Evolutionary conservation across 2,888 invertebrate species (phyloP).

Genomic region (Drosophila lutescens): DNA sequence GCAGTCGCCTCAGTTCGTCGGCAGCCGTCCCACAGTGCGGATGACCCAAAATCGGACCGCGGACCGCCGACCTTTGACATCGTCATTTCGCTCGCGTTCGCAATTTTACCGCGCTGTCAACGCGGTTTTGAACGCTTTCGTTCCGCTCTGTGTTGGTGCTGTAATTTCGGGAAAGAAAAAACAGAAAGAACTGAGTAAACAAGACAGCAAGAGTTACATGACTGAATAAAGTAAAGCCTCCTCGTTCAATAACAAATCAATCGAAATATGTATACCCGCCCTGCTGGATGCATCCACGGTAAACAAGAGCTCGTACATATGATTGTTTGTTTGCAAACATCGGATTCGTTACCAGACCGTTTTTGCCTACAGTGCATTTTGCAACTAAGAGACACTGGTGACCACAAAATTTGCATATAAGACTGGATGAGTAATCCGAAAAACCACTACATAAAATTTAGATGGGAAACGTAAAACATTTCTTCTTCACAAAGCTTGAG

Average conservation of each 20-base stretch:
- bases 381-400: not conserved
- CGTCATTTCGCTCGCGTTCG: constrained; percentile 16
- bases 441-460: not conserved
- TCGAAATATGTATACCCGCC: constrained; percentile 28
- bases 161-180: constrained; percentile 1
- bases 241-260: constrained; percentile 35
- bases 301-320: constrained; percentile 19
- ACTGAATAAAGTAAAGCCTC: constrained; percentile 27
- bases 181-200: constrained; percentile 11
- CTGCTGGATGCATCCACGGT: constrained; percentile 31
- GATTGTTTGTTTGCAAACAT: constrained; percentile 37
- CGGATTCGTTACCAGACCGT: constrained; percentile 15
- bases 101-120: constrained; percentile 19
- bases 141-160: constrained; percentile 8
- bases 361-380: constrained; percentile 24
- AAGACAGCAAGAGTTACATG: constrained; percentile 27
- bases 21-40: constrained; percentile 76
- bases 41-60: constrained; percentile 49
- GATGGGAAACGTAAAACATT: not conserved
- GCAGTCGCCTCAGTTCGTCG: constrained; percentile 70
- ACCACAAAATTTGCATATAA: not conserved
- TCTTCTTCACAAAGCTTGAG: not conserved
- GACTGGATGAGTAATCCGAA: not conserved
- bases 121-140: constrained; percentile 15
- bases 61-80: constrained; percentile 23